phyloP scores from a whole-genome alignment of 2,113 vertebrate genomes.

The Copsychus sechellarum region DNA sequence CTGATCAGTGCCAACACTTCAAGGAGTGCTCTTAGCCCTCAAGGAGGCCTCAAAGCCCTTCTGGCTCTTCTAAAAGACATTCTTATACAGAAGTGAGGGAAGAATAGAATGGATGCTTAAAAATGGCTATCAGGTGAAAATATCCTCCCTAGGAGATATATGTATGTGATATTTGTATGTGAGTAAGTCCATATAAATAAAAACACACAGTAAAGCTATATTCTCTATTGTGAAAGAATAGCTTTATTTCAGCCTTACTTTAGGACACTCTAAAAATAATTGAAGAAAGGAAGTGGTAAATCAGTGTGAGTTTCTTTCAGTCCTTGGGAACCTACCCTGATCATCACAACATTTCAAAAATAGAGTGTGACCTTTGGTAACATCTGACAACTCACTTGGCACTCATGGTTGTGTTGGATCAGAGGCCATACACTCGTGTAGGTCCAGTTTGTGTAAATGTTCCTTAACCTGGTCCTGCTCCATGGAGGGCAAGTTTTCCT shows the following conservation, averaged over 20 bases:
- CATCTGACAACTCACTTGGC: background rate
- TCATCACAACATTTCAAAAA: background rate
- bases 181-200: background rate
- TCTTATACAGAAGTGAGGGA: background rate
- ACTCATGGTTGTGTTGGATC: rapidly evolving
- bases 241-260: background rate
- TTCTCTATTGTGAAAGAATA: background rate
- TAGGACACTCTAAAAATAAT: background rate
- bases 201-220: background rate
- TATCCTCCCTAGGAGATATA: too few species aligned
- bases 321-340: background rate
- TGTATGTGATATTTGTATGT: background rate
- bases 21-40: background rate
- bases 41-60: background rate
- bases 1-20: background rate
- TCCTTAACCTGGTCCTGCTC: background rate
- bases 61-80: background rate
- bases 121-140: background rate
- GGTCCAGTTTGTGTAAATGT: background rate
- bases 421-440: background rate
- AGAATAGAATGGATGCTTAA: background rate
- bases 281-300: background rate
- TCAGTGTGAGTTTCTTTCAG: background rate
- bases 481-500: background rate
- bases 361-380: background rate